Conservation (phyloP, 2,797 vertebrate genomes). For the Micropoecilia bifurca region DNA sequence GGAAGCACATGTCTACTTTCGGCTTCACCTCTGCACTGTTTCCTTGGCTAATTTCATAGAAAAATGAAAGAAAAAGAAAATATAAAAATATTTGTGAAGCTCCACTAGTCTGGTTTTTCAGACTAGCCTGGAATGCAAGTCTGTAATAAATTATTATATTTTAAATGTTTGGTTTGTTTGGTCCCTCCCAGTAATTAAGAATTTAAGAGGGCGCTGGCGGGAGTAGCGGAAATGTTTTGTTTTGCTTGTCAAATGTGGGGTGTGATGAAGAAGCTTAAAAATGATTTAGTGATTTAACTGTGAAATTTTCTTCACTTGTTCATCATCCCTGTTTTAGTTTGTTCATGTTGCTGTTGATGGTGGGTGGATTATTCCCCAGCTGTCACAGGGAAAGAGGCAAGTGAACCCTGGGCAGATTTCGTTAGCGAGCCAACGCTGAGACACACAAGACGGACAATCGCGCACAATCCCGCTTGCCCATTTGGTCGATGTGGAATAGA, state of each 20-base stretch:
- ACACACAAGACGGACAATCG: background rate
- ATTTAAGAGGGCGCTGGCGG: too few species aligned
- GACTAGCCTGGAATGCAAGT: too few species aligned
- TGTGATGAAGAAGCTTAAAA: background rate
- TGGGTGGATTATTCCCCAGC: background rate
- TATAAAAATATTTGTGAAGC: background rate
- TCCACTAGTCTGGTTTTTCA: background rate
- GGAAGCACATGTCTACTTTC: background rate
- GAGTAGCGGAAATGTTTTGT: too few species aligned
- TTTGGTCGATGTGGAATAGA: conserved; percentile 7
- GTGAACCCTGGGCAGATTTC: background rate
- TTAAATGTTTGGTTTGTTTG: too few species aligned
- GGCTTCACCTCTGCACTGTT: background rate
- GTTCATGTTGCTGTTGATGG: background rate
- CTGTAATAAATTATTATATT: too few species aligned
- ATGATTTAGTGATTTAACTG: background rate
- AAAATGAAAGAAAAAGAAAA: background rate
- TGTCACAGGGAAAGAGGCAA: background rate
- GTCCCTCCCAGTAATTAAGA: too few species aligned
- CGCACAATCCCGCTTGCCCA: background rate
- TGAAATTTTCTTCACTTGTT: background rate
- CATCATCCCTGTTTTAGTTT: background rate
- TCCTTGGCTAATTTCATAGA: background rate
- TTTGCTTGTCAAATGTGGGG: too few species aligned
- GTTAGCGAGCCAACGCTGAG: background rate